Evolutionary conservation across 2,888 invertebrate genomes (phyloP), one percentile per base, ranked within the genome.

Genomic region (Ommatoiulus sabulosus): DNA sequence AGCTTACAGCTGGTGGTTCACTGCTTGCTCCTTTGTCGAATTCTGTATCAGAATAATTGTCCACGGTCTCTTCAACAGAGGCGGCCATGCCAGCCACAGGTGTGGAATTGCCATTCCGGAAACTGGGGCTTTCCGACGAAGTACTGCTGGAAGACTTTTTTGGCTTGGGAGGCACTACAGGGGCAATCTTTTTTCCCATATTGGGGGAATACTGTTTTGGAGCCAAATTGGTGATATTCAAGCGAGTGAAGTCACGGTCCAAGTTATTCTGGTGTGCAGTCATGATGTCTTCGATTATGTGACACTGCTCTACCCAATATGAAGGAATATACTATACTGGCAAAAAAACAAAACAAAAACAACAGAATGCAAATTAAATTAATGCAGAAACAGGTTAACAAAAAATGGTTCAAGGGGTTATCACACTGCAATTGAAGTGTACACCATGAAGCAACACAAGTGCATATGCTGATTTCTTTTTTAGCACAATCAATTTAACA

Each of bases 141-240:
- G 86, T 48, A 12, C 44, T 85, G 44, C 86, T 86, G 20, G 86
- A 48, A 10, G 89, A 84, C 57, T 90, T 90, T 88, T 89, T 89
- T 20, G 90, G 90, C 46, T 90, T 90, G 35, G 90, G 90, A n/a
- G 90, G 90, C 17, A 90, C 90, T 20, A 90, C 90, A 5, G 90
- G 90, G 17, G 89, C 89, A n/a, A 90, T 90, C 57, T 90, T 90
- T 80, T 90, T 90, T 20, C 90, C 90, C 44, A 89, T 48, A n/a
- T 88, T 89, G 24, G 90, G 90, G 8, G 90, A 90, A 86, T 90
- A 90, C 84, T 89, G 89, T 86, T 89, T 90, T 15, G 90, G 90
- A 48, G 89, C 89, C 84, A 89, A 89, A 87, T 88, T 88, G 84
- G 72, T 72, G 48, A 90, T 88, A 86, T 89, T 90, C 57, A 89